Base-by-base conservation (phyloP, 1,140 invertebrate species). In the Papilio polytes region DNA sequence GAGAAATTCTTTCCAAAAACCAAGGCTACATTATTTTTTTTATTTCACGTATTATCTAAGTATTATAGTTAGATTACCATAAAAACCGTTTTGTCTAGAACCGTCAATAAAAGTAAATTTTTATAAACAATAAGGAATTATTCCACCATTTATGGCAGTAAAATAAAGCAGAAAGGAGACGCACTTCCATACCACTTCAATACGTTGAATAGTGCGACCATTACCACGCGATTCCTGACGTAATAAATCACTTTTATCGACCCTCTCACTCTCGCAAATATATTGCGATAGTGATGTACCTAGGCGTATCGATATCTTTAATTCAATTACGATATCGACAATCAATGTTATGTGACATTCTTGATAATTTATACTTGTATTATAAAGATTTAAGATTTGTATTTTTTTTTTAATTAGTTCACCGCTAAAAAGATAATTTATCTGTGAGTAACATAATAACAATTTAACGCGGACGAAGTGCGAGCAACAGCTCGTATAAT, bases 221-320 rank as follows among this genome's bases (percentile, higher is more conserved):
- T 66, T 66, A 66, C 63, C 26, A 66, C 63, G 63, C 63, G 22
- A 66, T 26, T 31, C 13, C 26, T 66, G 26, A 15, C 26, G 26
- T 66, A 12, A 66, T 66, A 66, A 66, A 66, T 66, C 63, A 66
- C 63, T 66, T 66, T 66, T 66, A 66, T 66, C 63, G 63, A 66
- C 63, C 63, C 22, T 66, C 63, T 26, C 63, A 66, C 56, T 63
- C 13, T 10, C 63, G n/a, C 63, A 66, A 66, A 26, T 31, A 9
- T 66, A 66, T 10, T 66, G 63, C 63, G 63, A 31, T 66, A 66
- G 63, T 66, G 63, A 66, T 31, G 63, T 66, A 66, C 22, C 22
- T 15, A 26, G 26, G 20, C 18, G 31, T 66, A 66, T 66, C 63
- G 63, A 66, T 66, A 66, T 31, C 3, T 10, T 66, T 66, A 66